Evolutionary conservation across 2,888 invertebrate species (phyloP).

Genomic region (Aleiodes testaceus): DNA sequence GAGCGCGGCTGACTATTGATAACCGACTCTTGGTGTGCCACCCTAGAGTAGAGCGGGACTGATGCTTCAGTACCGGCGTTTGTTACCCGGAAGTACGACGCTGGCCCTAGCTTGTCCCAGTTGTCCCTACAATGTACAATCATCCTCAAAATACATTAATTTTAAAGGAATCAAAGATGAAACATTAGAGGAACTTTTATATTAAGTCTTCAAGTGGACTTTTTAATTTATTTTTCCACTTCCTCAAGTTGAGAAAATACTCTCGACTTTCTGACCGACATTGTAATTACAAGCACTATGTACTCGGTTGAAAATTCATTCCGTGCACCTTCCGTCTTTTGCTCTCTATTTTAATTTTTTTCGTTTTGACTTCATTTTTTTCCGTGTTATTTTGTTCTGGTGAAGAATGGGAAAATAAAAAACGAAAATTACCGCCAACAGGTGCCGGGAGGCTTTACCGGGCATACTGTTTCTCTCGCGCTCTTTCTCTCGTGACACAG

Average conservation of each 20-base stretch:
- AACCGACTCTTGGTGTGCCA: no score
- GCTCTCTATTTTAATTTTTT: slow-evolving; percentile 10
- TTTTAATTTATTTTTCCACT: neutral
- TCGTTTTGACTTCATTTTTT: slow-evolving; percentile 26
- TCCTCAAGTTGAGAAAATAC: neutral
- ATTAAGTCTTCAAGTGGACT: neutral
- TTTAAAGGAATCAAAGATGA: neutral
- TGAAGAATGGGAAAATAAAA: slow-evolving; percentile 50
- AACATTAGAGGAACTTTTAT: neutral
- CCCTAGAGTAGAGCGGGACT: no score
- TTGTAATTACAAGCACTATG: slow-evolving; percentile 20
- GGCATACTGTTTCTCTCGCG: slow-evolving; percentile 1
- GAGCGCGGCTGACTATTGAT: no score
- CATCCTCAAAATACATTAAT: neutral
- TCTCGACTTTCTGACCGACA: slow-evolving; percentile 24
- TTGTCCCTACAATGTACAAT: no score
- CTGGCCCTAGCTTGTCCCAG: no score
- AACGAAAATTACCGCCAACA: slow-evolving; percentile 54
- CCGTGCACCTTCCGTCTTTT: neutral
- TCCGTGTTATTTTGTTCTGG: slow-evolving; percentile 17
- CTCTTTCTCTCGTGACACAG: slow-evolving; percentile 22
- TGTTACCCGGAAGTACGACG: no score
- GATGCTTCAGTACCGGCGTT: no score
- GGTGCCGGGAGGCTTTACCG: slow-evolving; percentile 42
- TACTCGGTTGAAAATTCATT: slow-evolving; percentile 20